A percentile compares a stretch with the other conserved stretches of the same genome.
These are phyloP conservation scores for Phataginus tricuspis DNA, from an alignment of 2,797 vertebrate species.

Conservation along the genomic window DNA sequence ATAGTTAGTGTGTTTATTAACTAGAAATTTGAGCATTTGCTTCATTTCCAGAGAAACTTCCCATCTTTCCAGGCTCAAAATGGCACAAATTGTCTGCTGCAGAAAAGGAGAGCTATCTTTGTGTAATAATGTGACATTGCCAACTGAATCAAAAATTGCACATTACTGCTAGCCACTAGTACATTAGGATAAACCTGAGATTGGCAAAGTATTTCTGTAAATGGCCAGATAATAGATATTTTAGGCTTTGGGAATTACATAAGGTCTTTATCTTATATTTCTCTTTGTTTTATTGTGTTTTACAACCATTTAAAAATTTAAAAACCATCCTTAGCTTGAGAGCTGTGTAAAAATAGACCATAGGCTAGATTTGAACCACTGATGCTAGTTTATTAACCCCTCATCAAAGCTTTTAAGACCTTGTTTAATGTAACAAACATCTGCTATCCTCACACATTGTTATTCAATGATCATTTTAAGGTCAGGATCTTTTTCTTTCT, in stretches of 20 bases:
- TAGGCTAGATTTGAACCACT: neutral
- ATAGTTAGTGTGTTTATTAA: constrained; percentile 50
- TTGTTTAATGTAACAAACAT: constrained; percentile 81
- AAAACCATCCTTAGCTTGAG: constrained; percentile 34
- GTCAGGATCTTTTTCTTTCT: constrained; percentile 70
- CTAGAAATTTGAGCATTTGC: constrained; percentile 62
- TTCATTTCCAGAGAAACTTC: constrained; percentile 73
- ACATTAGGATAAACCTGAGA: constrained; percentile 67
- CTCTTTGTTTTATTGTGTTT: constrained; percentile 52
- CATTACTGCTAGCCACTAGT: constrained; percentile 82
- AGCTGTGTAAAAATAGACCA: neutral
- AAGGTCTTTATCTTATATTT: neutral
- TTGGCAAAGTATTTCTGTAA: constrained; percentile 33
- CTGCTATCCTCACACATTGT: constrained; percentile 82
- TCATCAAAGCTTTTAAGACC: constrained; percentile 79
- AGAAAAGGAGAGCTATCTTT: constrained; percentile 70
- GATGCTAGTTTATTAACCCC: neutral
- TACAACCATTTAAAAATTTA: constrained; percentile 43
- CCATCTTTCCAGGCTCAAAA: constrained; percentile 65
- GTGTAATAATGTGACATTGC: constrained; percentile 73
- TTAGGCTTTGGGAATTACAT: constrained; percentile 12
- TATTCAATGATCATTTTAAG: constrained; percentile 80
- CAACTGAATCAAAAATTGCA: constrained; percentile 78
- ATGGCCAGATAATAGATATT: constrained; percentile 54
- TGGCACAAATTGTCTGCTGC: constrained; percentile 55